Evolutionary conservation across 2,888 invertebrate genomes (phyloP), one percentile per base, ranked within the genome.

Genomic region (Chaetogeoica ovagalla): DNA sequence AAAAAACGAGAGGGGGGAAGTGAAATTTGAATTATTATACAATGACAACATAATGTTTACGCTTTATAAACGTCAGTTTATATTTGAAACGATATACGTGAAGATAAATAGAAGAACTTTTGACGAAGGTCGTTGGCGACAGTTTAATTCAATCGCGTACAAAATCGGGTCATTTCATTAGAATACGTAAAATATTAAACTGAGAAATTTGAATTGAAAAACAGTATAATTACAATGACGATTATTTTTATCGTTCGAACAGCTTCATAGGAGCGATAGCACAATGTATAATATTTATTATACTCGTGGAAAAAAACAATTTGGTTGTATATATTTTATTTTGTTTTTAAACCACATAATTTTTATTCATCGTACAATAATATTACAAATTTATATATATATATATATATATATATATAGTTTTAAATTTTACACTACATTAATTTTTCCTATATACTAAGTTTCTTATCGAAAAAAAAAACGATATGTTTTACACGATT

Each of bases 381-480:
- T n/a, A n/a, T 66, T 71, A 75, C 66, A 66, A 74, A 39, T 65
- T 52, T 48, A 43, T 43, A 43, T 43, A 43, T 43, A 43, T 43
- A 43, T 6, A 39, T 39, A 39, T 39, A 39, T 39, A 6, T 72
- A 43, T n/a, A 7, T 13, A n/a, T n/a, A n/a, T n/a, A n/a, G n/a
- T 63, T 63, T 9, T 2, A 75, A 23, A 66, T 66, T n/a, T 75
- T 23, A 59, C 57, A 66, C 65, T 75, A 23, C 57, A 75, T 55
- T 60, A 59, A 66, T 30, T 13, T 17, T 55, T 30, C 30, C 30
- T 30, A 30, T 30, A 30, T 30, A 30, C 30, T 30, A 52, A 39
- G 63, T 79, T 70, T 70, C 17, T 70, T 79, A 70, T 79, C 37
- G 63, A 70, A 43, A 43, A 43, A 79, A 70, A 70, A 63, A 79